Evolutionary conservation across 2,797 vertebrate species (phyloP), one percentile per base, ranked within the genome.

Genomic region (Mormyrops boulengeri): DNA sequence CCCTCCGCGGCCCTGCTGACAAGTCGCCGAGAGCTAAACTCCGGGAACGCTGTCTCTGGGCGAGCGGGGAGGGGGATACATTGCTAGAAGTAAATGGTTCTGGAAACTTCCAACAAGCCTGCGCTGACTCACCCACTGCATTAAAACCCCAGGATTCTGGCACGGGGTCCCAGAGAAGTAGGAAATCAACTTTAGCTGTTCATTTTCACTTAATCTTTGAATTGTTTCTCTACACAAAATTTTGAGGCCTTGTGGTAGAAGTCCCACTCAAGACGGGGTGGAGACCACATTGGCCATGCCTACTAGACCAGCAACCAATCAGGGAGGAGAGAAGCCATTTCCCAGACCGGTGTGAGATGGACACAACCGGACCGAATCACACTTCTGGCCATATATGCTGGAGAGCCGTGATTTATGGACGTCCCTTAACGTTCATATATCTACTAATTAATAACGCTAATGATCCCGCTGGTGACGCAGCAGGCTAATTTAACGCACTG

Each of bases 371-470:
- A 44, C 34, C 11, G 3, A 69, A 69, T 69, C 62, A 34, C 26
- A 69, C 26, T 80, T 80, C 38, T 6, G 52, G 26, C 11, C 50
- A 55, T 4, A 53, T 55, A 41, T 55, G 26, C 30, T 8, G 17
- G 14, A 4, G 26, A 57, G 26, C 26, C 30, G 12, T 55, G 49
- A 87, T 87, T 34, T 87, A 87, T 87, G 26, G 30, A 19, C 14
- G 6, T 85, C 30, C 73, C 73, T 38, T 80, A 80, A 80, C 73
- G 38, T 44, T 80, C 73, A 44, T 80, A 80, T 17, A 80, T 80
- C 73, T 80, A 34, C 34, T 88, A 88, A 62, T 88, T 88, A 88
- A 88, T 88, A 88, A 88, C 14, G 17, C 57, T 88, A 88, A 88
- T 47, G 55, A 88, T 34, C 55, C 50, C 9, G 14, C 19, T 62